Conservation (phyloP, 2,797 vertebrate species). For the Brachymystax lenok region DNA sequence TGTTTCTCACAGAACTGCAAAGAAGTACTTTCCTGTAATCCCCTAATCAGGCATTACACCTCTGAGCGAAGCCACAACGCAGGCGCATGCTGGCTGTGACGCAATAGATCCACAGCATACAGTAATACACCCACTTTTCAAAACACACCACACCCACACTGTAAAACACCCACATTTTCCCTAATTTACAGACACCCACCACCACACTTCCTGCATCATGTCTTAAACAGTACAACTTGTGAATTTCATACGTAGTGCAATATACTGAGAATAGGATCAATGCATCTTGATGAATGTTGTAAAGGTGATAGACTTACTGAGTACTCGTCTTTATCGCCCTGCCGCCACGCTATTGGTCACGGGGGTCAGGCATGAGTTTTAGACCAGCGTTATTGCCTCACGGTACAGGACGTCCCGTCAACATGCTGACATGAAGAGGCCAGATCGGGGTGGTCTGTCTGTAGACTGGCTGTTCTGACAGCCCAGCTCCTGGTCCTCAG, state of each 20-base stretch:
- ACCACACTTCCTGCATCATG: conserved; percentile 25
- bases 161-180: conserved; percentile 54
- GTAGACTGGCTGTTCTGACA: neutral
- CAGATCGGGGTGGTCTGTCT: neutral
- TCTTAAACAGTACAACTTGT: too few relatives aligned
- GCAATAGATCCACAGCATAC: conserved; percentile 45
- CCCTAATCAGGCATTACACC: conserved; percentile 89
- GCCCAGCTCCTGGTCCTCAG: neutral
- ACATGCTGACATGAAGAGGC: neutral
- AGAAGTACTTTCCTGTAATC: conserved; percentile 87
- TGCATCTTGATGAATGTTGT: neutral
- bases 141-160: conserved; percentile 36
- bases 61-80: conserved; percentile 83
- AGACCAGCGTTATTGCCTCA: neutral
- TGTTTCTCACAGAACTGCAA: conserved; percentile 88
- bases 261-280: neutral
- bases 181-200: neutral
- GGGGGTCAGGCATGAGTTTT: neutral
- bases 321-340: neutral
- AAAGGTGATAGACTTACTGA: neutral
- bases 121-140: neutral
- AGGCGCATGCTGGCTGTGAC: conserved; percentile 67
- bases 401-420: neutral
- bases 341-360: neutral
- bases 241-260: neutral